Base-by-base conservation (phyloP, 2,888 invertebrate species). In the Ophion obscuratus region DNA sequence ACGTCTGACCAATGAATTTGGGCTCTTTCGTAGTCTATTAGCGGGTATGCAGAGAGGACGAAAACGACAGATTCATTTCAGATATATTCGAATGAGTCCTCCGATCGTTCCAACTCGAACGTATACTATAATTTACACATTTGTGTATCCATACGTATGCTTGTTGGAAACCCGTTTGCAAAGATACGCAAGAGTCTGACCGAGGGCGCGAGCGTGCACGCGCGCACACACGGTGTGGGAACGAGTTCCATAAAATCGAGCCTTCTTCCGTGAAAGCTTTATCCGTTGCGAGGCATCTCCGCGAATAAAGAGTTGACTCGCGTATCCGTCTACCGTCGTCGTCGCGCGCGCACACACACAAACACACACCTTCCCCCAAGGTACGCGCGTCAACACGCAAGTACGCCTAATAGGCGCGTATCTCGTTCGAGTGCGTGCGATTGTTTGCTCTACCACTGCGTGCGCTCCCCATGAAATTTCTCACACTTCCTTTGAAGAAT, bases 231-330 rank as follows among this genome's bases (percentile, higher is more conserved):
- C 59, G 67, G 87, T 88, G 87, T 88, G 91, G 90, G 91, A 93
- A 93, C 93, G 92, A 92, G 93, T 93, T 93, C 91, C 91, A 91
- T 92, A 92, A 93, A 93, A 93, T 91, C 90, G 91, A 89, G 90
- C 91, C 92, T 91, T 91, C 93, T 92, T 92, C 91, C 91, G 90
- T 90, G 90, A 91, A 90, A 91, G 87, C 90, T 89, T 91, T 91
- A 91, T 92, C 91, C 84, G 82, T 83, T 84, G 82, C 88, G 87
- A 80, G 87, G 84, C 83, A 89, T 89, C 87, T 81, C 20, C 62
- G 53, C 61, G 59, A 80, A 87, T 81, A 68, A 76, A 68, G 68
- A 70, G 73, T 80, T 68, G 36, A 59, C 61, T 81, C 66, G 77
- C 77, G 47, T 57, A 67, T 27, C 47, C 76, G 59, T 61, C 20